phyloP scores from a whole-genome alignment of 2,113 vertebrate genomes.

The Mirounga angustirostris region DNA sequence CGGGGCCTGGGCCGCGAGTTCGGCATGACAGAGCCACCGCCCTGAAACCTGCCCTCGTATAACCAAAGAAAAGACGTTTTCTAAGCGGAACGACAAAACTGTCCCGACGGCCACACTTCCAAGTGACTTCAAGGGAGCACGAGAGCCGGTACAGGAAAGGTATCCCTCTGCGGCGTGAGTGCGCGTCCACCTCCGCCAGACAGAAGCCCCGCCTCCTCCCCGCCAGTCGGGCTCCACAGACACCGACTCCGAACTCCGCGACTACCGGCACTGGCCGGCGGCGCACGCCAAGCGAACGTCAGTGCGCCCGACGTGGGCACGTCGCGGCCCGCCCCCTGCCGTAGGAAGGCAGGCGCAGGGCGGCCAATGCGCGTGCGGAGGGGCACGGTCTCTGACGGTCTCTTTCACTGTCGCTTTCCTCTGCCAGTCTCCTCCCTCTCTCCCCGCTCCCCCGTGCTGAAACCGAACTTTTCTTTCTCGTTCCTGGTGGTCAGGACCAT shows the following conservation, averaged over 20 bases:
- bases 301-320: neutral
- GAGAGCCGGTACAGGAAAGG: accelerated
- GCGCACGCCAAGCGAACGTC: neutral
- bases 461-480: accelerated
- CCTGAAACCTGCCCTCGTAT: neutral
- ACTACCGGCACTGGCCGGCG: accelerated
- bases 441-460: neutral
- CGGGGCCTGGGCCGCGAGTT: slow-evolving; percentile 82
- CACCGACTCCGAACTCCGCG: accelerated
- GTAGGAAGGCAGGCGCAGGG: accelerated
- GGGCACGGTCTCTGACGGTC: accelerated
- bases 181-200: accelerated
- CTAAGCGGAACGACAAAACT: neutral
- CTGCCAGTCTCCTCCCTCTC: too few relatives aligned
- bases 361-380: accelerated
- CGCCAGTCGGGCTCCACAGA: accelerated
- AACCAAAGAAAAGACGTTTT: too few relatives aligned
- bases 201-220: neutral
- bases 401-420: accelerated
- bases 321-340: accelerated
- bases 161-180: accelerated
- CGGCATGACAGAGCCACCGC: slow-evolving; percentile 79
- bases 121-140: accelerated
- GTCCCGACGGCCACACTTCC: neutral
- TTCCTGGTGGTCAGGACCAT: accelerated